These are phyloP conservation scores for Ormyrus labotus DNA, from an alignment of 2,888 invertebrate genomes.

Conservation along the genomic window DNA sequence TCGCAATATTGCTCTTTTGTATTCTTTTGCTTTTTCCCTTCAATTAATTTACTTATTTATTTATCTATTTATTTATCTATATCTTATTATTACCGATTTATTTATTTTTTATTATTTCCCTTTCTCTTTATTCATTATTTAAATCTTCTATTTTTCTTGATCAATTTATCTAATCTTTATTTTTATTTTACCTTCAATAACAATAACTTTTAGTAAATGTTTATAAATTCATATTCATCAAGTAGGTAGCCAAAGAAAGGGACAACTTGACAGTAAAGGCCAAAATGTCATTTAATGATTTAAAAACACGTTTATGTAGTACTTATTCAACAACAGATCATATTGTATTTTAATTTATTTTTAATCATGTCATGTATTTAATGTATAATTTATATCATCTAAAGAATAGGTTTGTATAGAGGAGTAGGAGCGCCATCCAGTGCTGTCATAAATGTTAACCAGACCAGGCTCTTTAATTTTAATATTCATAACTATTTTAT, in stretches of 20 bases:
- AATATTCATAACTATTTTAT: slow-evolving; percentile 51
- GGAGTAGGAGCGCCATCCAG: slow-evolving; percentile 71
- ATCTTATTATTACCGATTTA: no score
- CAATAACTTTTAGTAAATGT: slow-evolving; percentile 9
- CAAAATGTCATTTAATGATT: slow-evolving; percentile 61
- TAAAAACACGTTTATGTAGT: slow-evolving; percentile 58
- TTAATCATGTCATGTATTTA: slow-evolving; percentile 69
- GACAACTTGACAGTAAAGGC: slow-evolving; percentile 56
- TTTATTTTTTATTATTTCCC: no score
- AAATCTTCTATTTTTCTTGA: no score
- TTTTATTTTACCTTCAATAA: background rate
- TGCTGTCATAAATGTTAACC: slow-evolving; percentile 68
- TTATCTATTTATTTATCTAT: no score
- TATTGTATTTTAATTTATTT: slow-evolving; percentile 71
- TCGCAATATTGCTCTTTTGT: slow-evolving; percentile 55
- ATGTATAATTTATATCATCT: slow-evolving; percentile 68
- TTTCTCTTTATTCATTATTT: no score
- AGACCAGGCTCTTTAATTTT: background rate
- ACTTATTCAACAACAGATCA: slow-evolving; percentile 60
- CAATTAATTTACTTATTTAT: background rate
- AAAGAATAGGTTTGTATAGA: slow-evolving; percentile 73
- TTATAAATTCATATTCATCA: slow-evolving; percentile 1
- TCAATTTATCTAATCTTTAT: no score
- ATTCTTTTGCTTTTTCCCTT: slow-evolving; percentile 38
- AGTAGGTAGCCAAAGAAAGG: slow-evolving; percentile 29